Conservation (phyloP, 2,797 vertebrate genomes). For the Gymnocypris eckloni region DNA sequence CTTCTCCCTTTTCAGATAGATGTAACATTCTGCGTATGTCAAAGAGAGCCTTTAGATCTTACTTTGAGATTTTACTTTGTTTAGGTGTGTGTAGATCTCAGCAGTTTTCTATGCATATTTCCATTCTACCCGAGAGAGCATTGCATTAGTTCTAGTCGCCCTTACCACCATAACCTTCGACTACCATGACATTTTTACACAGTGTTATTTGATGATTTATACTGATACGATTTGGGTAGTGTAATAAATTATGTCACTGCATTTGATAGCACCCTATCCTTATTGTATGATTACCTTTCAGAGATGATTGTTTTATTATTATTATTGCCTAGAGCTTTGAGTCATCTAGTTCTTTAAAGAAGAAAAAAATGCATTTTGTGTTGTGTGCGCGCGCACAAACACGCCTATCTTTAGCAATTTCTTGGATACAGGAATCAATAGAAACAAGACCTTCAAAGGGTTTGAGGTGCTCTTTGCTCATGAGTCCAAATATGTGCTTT, state of each 20-base stretch:
- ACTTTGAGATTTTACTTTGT: background rate
- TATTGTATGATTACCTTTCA: constrained; percentile 64
- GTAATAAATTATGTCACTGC: constrained; percentile 45
- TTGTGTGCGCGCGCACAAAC: background rate
- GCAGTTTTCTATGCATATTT: background rate
- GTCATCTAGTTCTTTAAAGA: constrained; percentile 39
- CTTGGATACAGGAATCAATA: background rate
- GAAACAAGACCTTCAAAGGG: constrained; percentile 8
- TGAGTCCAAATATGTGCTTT: background rate
- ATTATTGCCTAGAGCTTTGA: constrained; percentile 53
- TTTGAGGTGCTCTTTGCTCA: background rate
- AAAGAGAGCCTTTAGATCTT: background rate
- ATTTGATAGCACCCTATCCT: constrained; percentile 18
- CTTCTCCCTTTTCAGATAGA: background rate
- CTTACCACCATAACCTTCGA: constrained; percentile 12
- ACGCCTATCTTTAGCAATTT: background rate
- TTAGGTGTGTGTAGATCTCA: background rate
- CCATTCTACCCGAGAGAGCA: background rate
- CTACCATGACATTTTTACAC: constrained; percentile 35
- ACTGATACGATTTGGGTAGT: constrained; percentile 40
- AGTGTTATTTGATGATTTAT: constrained; percentile 51
- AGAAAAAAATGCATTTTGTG: background rate
- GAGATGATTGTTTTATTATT: constrained; percentile 55
- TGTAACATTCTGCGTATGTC: constrained; percentile 2
- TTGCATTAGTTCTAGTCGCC: background rate